Conservation (phyloP, 2,888 invertebrate genomes). For the Entomobrya multifasciata region DNA sequence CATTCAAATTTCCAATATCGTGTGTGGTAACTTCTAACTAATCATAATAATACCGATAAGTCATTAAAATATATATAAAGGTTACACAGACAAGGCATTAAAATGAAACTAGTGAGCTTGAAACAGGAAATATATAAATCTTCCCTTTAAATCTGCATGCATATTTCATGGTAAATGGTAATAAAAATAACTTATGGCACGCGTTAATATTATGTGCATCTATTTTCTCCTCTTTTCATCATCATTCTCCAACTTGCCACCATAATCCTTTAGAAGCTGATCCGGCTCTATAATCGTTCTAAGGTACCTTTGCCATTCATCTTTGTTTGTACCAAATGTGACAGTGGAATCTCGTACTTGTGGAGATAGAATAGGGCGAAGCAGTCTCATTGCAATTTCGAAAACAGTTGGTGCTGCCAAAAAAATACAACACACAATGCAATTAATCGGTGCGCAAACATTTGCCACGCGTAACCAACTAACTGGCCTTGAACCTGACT, state of each 20-base stretch:
- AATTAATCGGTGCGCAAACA: too few species aligned
- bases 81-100: too few species aligned
- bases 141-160: too few species aligned
- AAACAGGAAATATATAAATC: too few species aligned
- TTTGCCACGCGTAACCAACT: too few species aligned
- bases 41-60: too few species aligned
- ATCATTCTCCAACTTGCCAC: slow-evolving; percentile 30
- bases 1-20: too few species aligned
- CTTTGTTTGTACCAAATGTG: slow-evolving; percentile 44
- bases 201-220: background rate
- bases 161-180: too few species aligned
- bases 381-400: slow-evolving; percentile 38
- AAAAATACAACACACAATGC: too few species aligned
- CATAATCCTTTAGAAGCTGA: slow-evolving; percentile 42
- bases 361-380: slow-evolving; percentile 27
- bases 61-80: too few species aligned
- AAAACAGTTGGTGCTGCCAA: slow-evolving; percentile 46
- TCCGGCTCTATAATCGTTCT: slow-evolving; percentile 13
- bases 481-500: background rate
- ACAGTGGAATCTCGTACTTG: slow-evolving; percentile 33
- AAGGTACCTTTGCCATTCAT: slow-evolving; percentile 41
- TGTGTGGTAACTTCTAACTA: too few species aligned
- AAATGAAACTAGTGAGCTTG: too few species aligned
- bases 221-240: background rate
- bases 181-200: slow-evolving; percentile 35